Conservation (phyloP, 2,797 vertebrate genomes). For the Mallotus villosus region DNA sequence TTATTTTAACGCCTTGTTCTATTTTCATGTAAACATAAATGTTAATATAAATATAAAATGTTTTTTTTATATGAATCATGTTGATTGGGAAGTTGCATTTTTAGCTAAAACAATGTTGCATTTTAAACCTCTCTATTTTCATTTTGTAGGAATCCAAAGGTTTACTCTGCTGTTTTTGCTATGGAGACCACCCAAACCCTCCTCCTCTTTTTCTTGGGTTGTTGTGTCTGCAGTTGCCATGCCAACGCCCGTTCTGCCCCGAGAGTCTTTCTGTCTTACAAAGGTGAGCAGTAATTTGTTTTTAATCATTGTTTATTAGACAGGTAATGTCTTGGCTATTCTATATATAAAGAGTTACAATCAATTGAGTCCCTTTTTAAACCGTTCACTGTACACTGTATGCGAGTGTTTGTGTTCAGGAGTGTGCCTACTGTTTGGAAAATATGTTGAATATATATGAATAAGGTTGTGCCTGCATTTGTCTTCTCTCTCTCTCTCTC, state of each 20-base stretch:
- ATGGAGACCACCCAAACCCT: constrained; percentile 53
- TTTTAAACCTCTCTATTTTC: constrained; percentile 29
- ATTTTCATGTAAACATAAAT: constrained; percentile 27
- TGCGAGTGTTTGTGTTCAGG: no score
- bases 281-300: constrained; percentile 52
- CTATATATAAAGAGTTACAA: constrained; percentile 22
- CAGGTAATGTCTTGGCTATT: not conserved
- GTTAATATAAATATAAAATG: no score
- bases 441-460: no score
- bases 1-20: constrained; percentile 18
- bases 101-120: constrained; percentile 15
- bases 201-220: constrained; percentile 49
- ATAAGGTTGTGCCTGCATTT: not conserved
- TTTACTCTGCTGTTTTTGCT: constrained; percentile 50
- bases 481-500: no score
- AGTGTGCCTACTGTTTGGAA: no score
- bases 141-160: constrained; percentile 53
- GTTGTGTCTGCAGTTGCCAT: constrained; percentile 52
- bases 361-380: constrained; percentile 27
- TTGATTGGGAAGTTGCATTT: not conserved
- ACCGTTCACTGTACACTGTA: constrained; percentile 2
- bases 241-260: constrained; percentile 56
- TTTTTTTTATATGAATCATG: not conserved
- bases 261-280: constrained; percentile 61
- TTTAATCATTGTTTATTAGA: constrained; percentile 17